Percentiles rank a stretch among this genome's conserved stretches.
Conservation (phyloP, 2,888 invertebrate species). For the Lagria hirta region DNA sequence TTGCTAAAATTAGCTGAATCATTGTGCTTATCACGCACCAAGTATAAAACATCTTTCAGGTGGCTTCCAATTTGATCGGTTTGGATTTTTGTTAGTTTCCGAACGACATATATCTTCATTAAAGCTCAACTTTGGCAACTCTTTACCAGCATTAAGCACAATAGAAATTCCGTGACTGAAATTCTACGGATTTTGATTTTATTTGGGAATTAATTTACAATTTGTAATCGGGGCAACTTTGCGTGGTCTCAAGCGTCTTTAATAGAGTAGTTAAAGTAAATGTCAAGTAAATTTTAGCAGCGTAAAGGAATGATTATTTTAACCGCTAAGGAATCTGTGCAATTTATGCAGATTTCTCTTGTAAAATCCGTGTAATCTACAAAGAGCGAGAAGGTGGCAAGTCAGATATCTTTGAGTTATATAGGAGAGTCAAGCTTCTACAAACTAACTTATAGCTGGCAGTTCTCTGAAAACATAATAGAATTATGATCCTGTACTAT, state of each 20-base stretch:
- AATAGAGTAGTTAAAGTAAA: background rate
- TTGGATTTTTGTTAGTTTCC: slow-evolving; percentile 13
- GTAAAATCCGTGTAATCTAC: slow-evolving; percentile 18
- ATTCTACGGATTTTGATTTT: too few relatives aligned
- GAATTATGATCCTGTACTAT: slow-evolving; percentile 21
- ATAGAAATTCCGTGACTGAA: too few relatives aligned
- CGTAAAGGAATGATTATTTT: slow-evolving; percentile 16
- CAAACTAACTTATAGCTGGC: slow-evolving; percentile 22
- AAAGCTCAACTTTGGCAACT: slow-evolving; percentile 20
- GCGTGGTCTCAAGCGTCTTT: too few relatives aligned
- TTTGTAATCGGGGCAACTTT: too few relatives aligned
- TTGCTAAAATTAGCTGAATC: too few relatives aligned
- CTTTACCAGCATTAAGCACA: too few relatives aligned
- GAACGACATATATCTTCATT: slow-evolving; percentile 23
- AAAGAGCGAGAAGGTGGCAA: slow-evolving; percentile 14
- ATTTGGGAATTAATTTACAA: too few relatives aligned
- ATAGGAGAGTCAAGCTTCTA: slow-evolving; percentile 15
- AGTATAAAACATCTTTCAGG: slow-evolving; percentile 16
- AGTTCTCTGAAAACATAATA: slow-evolving; percentile 20
- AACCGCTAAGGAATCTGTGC: slow-evolving; percentile 7
- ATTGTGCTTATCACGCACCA: too few relatives aligned
- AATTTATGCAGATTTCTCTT: slow-evolving; percentile 19
- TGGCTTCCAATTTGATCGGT: slow-evolving; percentile 8
- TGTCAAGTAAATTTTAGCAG: slow-evolving; percentile 13
- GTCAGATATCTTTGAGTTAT: slow-evolving; percentile 20